Evolutionary conservation across 2,113 vertebrate genomes (phyloP).

Genomic region (Halcyon malimbica): DNA sequence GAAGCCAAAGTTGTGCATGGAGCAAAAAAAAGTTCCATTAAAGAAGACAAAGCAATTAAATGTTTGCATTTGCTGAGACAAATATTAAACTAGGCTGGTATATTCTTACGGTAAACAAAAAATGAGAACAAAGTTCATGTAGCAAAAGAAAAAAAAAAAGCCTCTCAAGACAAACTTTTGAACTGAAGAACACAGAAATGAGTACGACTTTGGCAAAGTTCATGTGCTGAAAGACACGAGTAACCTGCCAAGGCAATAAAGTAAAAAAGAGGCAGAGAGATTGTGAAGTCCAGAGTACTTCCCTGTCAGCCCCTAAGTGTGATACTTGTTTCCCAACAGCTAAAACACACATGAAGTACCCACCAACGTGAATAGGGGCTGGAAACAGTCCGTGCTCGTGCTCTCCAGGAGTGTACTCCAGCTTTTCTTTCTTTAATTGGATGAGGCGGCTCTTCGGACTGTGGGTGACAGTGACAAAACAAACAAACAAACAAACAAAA

Average conservation of each 20-base stretch:
- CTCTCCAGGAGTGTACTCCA: conserved; percentile 89
- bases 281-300: neutral
- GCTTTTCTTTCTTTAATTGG: conserved; percentile 83
- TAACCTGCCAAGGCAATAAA: neutral
- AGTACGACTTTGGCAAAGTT: neutral
- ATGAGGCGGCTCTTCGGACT: conserved; percentile 88
- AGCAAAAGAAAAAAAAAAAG: neutral
- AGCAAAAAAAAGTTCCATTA: neutral
- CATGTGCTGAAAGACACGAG: neutral
- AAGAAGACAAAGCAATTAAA: neutral
- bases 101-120: neutral
- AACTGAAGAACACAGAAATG: neutral
- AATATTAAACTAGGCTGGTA: neutral
- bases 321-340: neutral
- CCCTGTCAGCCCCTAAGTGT: neutral
- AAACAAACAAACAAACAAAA: neutral
- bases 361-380: conserved; percentile 94
- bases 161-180: neutral
- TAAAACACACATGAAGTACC: conserved; percentile 47
- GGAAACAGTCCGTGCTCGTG: conserved; percentile 91
- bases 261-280: neutral
- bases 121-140: neutral
- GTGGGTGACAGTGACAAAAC: neutral
- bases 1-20: neutral
- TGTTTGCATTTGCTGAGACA: neutral